Percentiles rank a stretch among this genome's conserved stretches.
Evolutionary conservation across 2,888 invertebrate genomes (phyloP).

Genomic region (Trisateles emortualis): DNA sequence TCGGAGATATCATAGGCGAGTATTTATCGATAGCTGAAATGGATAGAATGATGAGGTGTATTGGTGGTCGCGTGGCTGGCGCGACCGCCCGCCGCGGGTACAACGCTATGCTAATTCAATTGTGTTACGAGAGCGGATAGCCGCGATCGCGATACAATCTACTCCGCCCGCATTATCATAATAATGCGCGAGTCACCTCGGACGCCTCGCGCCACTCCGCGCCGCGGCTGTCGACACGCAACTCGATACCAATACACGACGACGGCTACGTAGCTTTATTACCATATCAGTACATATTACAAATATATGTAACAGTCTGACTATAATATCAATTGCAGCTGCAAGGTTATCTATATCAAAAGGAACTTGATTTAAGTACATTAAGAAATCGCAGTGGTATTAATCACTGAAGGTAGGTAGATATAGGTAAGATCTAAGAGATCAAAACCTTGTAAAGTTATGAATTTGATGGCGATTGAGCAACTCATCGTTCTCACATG

Average conservation of each 20-base stretch:
- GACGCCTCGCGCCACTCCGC: conserved; percentile 53
- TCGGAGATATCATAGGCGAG: conserved; percentile 30
- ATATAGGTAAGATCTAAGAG: no score
- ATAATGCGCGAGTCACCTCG: conserved; percentile 83
- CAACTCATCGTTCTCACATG: no score
- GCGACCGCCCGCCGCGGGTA: conserved; percentile 79
- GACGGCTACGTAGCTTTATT: conserved; percentile 41
- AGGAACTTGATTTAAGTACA: background rate
- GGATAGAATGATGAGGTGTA: conserved; percentile 56
- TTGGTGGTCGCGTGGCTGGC: conserved; percentile 78
- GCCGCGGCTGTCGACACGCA: conserved; percentile 64
- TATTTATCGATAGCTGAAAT: conserved; percentile 51
- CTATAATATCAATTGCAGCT: conserved; percentile 11
- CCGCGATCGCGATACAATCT: conserved; percentile 71
- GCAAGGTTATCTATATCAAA: background rate
- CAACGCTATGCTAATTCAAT: conserved; percentile 84
- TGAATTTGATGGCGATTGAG: no score
- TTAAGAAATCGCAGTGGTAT: background rate
- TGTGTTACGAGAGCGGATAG: conserved; percentile 78
- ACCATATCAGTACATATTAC: conserved; percentile 40
- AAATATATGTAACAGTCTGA: conserved; percentile 36
- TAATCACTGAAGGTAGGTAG: no score
- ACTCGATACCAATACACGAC: conserved; percentile 29
- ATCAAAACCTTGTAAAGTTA: no score
- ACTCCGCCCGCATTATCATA: conserved; percentile 83